phyloP scores from a whole-genome alignment of 2,888 invertebrate genomes.

The Epirrita christyi region DNA sequence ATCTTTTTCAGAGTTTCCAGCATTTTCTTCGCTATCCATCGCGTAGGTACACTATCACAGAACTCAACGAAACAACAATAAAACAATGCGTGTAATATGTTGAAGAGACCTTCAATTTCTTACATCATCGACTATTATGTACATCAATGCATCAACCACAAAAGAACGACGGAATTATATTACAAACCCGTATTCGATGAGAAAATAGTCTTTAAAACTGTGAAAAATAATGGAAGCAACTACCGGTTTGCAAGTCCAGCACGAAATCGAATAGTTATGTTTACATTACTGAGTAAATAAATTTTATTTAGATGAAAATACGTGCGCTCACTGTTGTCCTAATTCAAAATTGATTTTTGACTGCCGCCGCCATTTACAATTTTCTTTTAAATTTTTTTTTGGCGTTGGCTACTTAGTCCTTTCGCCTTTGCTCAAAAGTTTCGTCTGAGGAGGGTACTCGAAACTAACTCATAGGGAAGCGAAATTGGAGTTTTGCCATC shows the following conservation, averaged over 20 bases:
- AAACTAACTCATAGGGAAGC: too few species aligned
- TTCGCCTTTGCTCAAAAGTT: too few species aligned
- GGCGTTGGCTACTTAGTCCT: too few species aligned
- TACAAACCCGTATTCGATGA: neutral
- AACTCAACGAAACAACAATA: constrained; percentile 52
- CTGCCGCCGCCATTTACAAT: constrained; percentile 68
- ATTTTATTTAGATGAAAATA: constrained; percentile 43
- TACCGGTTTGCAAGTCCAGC: neutral
- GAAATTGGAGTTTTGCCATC: too few species aligned
- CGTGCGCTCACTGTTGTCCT: constrained; percentile 52
- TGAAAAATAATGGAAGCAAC: neutral
- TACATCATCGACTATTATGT: constrained; percentile 81
- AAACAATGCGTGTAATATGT: constrained; percentile 53
- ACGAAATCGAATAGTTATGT: constrained; percentile 4
- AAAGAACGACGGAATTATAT: neutral
- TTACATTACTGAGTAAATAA: constrained; percentile 49
- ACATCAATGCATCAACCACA: too few species aligned
- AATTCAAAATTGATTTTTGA: constrained; percentile 82
- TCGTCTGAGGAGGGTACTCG: too few species aligned
- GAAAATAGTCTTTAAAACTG: neutral
- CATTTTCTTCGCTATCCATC: constrained; percentile 72
- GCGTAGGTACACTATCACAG: constrained; percentile 37
- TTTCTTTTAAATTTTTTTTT: too few species aligned
- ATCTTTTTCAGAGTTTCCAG: constrained; percentile 68
- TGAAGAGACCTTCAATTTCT: constrained; percentile 68